Evolutionary conservation across 2,888 invertebrate genomes (phyloP), one percentile per base, ranked within the genome.

Genomic region (Hydroisotoma schaefferi): DNA sequence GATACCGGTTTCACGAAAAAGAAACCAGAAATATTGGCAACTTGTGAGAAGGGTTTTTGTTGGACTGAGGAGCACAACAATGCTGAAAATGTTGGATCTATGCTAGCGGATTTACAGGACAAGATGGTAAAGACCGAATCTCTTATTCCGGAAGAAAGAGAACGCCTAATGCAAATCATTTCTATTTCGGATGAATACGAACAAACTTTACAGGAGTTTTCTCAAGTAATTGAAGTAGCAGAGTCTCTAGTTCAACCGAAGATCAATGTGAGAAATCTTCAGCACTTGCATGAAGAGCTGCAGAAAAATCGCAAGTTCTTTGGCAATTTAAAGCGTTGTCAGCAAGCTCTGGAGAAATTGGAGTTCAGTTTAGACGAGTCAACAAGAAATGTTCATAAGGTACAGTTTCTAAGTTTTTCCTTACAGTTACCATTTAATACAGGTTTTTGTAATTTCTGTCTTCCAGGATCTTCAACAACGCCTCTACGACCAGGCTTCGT

Each of bases 251-350:
- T 92, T 6, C 87, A 88, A 67, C 86, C 86, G 69, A 86, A 87
- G 44, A 85, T 91, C 29, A 83, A 84, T 6, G 88, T 90, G 1
- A 83, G 82, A 37, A 85, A 85, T 70, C 78, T 90, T 63, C 85
- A 87, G 72, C 88, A 90, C 73, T 78, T 92, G n/a, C 88, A 89
- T 73, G 88, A 90, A 73, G 91, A 91, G 79, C 88, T 92, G 78
- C 90, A 90, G 73, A 91, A 89, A 75, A 90, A 91, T 73, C 82
- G 91, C 38, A 90, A 88, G 74, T 91, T 92, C 80, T 92, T 92
- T 74, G 88, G 90, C 0, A 91, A 90, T 72, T 77, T 93, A 8
- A 91, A 90, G 73, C 90, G 91, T 69, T 92, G 92, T 74, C 82
- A 89, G 71, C 88, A 74, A 12, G 89, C 92, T 73, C 79, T 93